Percentiles rank a stretch among this genome's conserved stretches.
Evolutionary conservation across 2,888 invertebrate genomes (phyloP).

Genomic region (Sphecodes monilicornis): DNA sequence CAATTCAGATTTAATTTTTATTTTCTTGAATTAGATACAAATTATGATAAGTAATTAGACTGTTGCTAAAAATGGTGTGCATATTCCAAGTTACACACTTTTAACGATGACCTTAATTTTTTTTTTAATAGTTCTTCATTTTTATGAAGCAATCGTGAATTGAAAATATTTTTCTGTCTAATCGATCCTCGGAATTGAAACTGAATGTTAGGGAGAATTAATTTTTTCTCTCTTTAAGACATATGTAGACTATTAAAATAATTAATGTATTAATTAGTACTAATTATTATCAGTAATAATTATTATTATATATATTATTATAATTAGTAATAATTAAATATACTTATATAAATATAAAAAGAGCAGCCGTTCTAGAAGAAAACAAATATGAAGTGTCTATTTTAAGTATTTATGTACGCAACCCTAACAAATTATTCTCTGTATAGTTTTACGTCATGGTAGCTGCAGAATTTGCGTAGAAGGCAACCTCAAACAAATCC

Average conservation of each 20-base stretch:
- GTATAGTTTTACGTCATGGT: background rate
- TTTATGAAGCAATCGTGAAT: no score
- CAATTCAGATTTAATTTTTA: no score
- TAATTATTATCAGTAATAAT: no score
- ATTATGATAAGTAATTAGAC: no score
- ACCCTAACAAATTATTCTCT: background rate
- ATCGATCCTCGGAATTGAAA: background rate
- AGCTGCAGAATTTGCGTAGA: background rate
- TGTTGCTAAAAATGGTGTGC: no score
- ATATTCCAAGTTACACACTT: no score
- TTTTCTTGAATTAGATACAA: no score
- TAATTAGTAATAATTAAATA: no score
- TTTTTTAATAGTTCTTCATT: no score
- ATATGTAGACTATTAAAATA: background rate
- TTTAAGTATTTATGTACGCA: background rate
- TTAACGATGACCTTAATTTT: no score
- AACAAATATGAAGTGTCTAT: background rate
- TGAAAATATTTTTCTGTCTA: background rate
- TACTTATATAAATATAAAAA: no score
- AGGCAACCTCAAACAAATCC: background rate
- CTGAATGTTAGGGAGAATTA: background rate
- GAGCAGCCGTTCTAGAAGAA: background rate
- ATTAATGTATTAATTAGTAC: background rate
- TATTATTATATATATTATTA: no score
- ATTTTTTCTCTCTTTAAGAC: background rate